These are phyloP conservation scores for Campylomormyrus tamandua DNA, from an alignment of 2,113 vertebrate species.

Conservation along the genomic window DNA sequence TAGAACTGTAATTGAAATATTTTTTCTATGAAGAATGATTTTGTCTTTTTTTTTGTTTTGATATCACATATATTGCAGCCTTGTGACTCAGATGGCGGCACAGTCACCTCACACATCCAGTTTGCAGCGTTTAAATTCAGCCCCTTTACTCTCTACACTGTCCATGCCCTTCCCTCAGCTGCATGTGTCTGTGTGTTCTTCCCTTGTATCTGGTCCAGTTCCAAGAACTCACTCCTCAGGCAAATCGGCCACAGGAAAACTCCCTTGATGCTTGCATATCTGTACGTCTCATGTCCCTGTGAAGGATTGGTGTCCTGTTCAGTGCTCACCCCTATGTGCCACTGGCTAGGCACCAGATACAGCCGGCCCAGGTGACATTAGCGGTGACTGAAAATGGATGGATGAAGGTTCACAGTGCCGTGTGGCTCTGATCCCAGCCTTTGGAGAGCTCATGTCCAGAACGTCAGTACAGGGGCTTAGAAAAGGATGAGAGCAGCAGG, in stretches of 20 bases:
- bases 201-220: not conserved
- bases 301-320: not conserved
- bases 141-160: not conserved
- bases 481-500: not conserved
- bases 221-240: not conserved
- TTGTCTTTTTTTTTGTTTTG: not conserved
- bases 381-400: not conserved
- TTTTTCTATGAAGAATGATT: not conserved
- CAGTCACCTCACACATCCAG: not conserved
- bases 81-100: not conserved
- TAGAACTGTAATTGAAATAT: not conserved
- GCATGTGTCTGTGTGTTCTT: not conserved
- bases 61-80: not conserved
- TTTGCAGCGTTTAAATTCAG: not conserved
- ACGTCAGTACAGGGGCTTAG: not conserved
- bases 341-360: not conserved
- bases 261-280: not conserved
- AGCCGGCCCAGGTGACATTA: not conserved
- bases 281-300: not conserved
- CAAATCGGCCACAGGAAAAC: not conserved
- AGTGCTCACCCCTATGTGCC: not conserved
- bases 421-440: not conserved
- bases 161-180: not conserved
- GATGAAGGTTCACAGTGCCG: not conserved
- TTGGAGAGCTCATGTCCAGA: not conserved